Evolutionary conservation across 2,888 invertebrate genomes (phyloP).

Genomic region (Athalia rosae): DNA sequence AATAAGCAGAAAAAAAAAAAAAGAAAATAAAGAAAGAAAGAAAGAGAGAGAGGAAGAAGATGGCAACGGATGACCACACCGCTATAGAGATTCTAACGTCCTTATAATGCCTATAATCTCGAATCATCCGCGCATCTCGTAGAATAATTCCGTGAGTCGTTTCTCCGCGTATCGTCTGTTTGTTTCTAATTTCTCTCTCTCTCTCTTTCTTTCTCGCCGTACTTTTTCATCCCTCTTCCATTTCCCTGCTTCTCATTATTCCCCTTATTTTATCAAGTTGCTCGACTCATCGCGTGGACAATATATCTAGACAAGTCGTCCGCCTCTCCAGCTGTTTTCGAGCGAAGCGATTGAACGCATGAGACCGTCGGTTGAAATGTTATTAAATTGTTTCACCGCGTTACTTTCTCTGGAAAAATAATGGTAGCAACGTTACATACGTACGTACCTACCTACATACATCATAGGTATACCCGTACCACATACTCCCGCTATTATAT

Average conservation of each 20-base stretch:
- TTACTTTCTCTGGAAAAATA: slow-evolving; percentile 48
- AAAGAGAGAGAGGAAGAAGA: background rate
- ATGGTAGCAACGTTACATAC: too few species aligned
- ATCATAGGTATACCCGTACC: too few species aligned
- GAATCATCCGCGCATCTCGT: slow-evolving; percentile 65
- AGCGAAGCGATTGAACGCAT: slow-evolving; percentile 29
- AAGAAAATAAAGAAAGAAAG: slow-evolving; percentile 7
- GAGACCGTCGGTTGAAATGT: slow-evolving; percentile 51
- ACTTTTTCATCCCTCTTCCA: background rate
- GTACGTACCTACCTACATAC: too few species aligned
- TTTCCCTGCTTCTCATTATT: background rate
- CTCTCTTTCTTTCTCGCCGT: slow-evolving; percentile 27
- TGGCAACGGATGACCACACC: slow-evolving; percentile 27
- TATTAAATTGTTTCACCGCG: slow-evolving; percentile 61
- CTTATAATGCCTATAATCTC: slow-evolving; percentile 70
- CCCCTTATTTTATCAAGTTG: too few species aligned
- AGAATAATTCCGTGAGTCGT: slow-evolving; percentile 27
- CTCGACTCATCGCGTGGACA: slow-evolving; percentile 41
- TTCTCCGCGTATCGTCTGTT: slow-evolving; percentile 23
- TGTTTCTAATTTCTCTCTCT: background rate
- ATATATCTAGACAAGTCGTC: slow-evolving; percentile 38
- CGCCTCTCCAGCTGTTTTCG: slow-evolving; percentile 46
- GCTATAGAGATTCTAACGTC: slow-evolving; percentile 61
- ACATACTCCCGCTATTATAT: slow-evolving; percentile 9
- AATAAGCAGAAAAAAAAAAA: background rate